Percentiles rank a stretch among this genome's conserved stretches.
phyloP scores from a whole-genome alignment of 1,140 invertebrate genomes.

The Megalopta genalis region DNA sequence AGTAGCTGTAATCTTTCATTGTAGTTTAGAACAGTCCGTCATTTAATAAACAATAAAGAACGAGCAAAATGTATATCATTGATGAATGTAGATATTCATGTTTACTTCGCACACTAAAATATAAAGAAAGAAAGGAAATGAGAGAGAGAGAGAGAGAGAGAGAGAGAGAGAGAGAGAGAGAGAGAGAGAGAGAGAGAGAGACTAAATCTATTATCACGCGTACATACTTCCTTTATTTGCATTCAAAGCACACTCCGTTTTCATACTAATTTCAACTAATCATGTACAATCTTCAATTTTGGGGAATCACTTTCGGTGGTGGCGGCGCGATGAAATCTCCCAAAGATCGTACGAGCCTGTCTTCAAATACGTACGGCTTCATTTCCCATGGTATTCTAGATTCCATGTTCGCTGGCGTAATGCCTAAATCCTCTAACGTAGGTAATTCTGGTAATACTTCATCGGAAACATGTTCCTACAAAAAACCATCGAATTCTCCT shows the following conservation, averaged over 20 bases:
- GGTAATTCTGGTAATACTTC: slow-evolving; percentile 83
- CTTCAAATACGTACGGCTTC: slow-evolving; percentile 82
- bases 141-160: neutral
- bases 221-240: slow-evolving; percentile 42
- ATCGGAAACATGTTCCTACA: slow-evolving; percentile 89
- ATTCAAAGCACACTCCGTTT: slow-evolving; percentile 16
- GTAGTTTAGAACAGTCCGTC: slow-evolving; percentile 51
- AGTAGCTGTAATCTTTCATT: slow-evolving; percentile 56
- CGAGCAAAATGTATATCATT: neutral
- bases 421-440: slow-evolving; percentile 93
- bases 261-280: slow-evolving; percentile 24
- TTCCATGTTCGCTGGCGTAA: slow-evolving; percentile 88
- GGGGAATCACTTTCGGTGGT: slow-evolving; percentile 26
- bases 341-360: slow-evolving; percentile 87
- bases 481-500: slow-evolving; percentile 38
- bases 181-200: neutral
- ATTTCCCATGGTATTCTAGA: slow-evolving; percentile 89
- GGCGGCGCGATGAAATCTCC: slow-evolving; percentile 85
- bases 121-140: neutral
- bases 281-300: slow-evolving; percentile 8
- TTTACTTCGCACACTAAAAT: neutral
- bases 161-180: neutral
- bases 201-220: neutral
- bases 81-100: neutral
- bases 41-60: slow-evolving; percentile 58